phyloP scores from a whole-genome alignment of 2,113 vertebrate species.

The Ptyas mucosa region DNA sequence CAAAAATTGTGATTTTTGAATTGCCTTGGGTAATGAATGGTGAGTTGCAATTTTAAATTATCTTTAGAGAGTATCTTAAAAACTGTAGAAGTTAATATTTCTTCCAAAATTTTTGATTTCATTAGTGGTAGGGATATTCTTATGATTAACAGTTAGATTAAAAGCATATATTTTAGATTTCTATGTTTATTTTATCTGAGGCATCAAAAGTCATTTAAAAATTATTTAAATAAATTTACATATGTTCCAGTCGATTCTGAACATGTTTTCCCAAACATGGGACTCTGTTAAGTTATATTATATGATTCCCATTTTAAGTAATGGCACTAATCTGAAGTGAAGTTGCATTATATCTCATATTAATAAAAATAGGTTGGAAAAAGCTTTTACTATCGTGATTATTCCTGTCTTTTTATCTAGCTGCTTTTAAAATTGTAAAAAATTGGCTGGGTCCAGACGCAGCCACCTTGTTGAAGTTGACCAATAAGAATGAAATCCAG shows the following conservation, averaged over 20 bases:
- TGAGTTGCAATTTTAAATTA: slow-evolving; percentile 62
- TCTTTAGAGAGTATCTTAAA: neutral
- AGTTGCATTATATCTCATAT: neutral
- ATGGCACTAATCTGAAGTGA: neutral
- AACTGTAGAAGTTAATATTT: neutral
- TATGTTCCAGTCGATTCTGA: neutral
- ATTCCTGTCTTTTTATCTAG: slow-evolving; percentile 62
- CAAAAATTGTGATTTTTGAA: slow-evolving; percentile 96
- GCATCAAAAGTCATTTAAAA: neutral
- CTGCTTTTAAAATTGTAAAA: slow-evolving; percentile 96
- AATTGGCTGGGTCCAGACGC: slow-evolving; percentile 94
- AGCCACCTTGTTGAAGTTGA: slow-evolving; percentile 88
- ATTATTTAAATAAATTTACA: neutral
- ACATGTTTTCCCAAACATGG: neutral
- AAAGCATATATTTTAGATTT: neutral
- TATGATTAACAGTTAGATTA: neutral
- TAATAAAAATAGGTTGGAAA: neutral
- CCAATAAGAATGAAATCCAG: slow-evolving; percentile 82
- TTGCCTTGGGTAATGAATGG: slow-evolving; percentile 99
- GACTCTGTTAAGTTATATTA: neutral
- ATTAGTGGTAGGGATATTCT: neutral
- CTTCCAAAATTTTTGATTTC: neutral
- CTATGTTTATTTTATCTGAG: neutral
- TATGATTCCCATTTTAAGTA: neutral
- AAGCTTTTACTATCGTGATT: neutral